Percentiles rank a stretch among this genome's conserved stretches.
Conservation (phyloP, 64 coral and sea anemone species). For the Platygyra sinensis region DNA sequence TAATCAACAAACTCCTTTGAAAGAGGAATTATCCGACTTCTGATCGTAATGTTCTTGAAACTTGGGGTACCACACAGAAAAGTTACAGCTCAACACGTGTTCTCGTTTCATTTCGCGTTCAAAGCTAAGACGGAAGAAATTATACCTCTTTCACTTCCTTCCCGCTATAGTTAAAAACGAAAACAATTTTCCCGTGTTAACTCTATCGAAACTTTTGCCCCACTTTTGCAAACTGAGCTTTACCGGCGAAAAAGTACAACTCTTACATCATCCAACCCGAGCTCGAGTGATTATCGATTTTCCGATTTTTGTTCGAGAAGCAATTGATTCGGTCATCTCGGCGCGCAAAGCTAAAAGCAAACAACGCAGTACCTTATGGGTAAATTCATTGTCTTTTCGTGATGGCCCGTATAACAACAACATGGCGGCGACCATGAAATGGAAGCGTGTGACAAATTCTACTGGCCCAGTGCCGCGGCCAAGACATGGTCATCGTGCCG, state of each 20-base stretch:
- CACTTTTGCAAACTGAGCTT: background rate
- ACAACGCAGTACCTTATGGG: constrained; percentile 59
- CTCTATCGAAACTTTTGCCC: no score
- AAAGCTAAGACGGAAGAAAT: constrained; percentile 1
- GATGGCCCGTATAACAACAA: constrained; percentile 98
- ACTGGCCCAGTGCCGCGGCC: constrained; percentile 95
- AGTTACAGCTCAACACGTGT: constrained; percentile 90
- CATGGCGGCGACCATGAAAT: constrained; percentile 99
- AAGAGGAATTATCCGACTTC: constrained; percentile 91
- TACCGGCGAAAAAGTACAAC: background rate
- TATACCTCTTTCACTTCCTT: background rate
- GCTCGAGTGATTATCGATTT: constrained; percentile 21
- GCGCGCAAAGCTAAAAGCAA: constrained; percentile 30
- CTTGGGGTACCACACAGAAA: constrained; percentile 87
- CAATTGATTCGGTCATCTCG: constrained; percentile 6
- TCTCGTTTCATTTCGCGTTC: constrained; percentile 84
- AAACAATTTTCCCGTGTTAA: background rate
- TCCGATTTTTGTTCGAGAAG: background rate
- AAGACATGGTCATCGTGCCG: constrained; percentile 97
- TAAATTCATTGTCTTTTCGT: constrained; percentile 65
- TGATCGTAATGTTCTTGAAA: constrained; percentile 95
- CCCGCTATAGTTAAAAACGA: background rate
- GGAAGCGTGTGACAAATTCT: constrained; percentile 99
- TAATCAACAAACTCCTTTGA: constrained; percentile 93
- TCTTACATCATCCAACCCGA: background rate